Percentiles rank a stretch among this genome's conserved stretches.
Evolutionary conservation across 2,113 vertebrate genomes (phyloP).

Genomic region (Oostethus manadensis): DNA sequence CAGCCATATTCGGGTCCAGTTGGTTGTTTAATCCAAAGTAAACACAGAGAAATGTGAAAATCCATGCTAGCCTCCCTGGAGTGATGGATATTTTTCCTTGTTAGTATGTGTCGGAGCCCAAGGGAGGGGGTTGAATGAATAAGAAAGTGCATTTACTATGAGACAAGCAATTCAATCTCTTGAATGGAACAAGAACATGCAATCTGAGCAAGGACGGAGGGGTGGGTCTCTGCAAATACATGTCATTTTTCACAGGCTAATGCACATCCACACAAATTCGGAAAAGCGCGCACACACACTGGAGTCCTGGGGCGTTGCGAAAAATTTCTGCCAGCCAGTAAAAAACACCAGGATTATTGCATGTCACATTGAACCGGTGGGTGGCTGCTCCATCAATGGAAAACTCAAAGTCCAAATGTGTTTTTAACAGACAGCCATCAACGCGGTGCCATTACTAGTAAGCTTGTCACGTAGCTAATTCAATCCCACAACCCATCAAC

Average conservation of each 20-base stretch:
- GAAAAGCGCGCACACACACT: conserved; percentile 1
- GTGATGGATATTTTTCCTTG: conserved; percentile 23
- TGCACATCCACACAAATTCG: conserved; percentile 19
- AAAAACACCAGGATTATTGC: conserved; percentile 52
- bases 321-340: conserved; percentile 19
- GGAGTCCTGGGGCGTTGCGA: background rate
- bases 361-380: conserved; percentile 30
- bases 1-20: conserved; percentile 8
- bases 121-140: conserved; percentile 31
- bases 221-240: conserved; percentile 30
- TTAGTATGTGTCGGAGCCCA: conserved; percentile 11
- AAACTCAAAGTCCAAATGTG: conserved; percentile 38
- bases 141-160: conserved; percentile 40
- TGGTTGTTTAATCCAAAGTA: conserved; percentile 5
- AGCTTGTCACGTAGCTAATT: conserved; percentile 65
- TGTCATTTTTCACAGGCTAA: conserved; percentile 31
- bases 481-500: conserved; percentile 65
- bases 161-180: conserved; percentile 45
- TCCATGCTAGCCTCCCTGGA: background rate
- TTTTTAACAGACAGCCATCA: conserved; percentile 54
- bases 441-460: conserved; percentile 50
- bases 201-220: conserved; percentile 22
- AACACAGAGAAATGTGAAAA: conserved; percentile 20
- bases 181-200: conserved; percentile 36
- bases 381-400: conserved; percentile 31